Conservation (phyloP, 1,140 invertebrate genomes). For the Eumeta japonica region DNA sequence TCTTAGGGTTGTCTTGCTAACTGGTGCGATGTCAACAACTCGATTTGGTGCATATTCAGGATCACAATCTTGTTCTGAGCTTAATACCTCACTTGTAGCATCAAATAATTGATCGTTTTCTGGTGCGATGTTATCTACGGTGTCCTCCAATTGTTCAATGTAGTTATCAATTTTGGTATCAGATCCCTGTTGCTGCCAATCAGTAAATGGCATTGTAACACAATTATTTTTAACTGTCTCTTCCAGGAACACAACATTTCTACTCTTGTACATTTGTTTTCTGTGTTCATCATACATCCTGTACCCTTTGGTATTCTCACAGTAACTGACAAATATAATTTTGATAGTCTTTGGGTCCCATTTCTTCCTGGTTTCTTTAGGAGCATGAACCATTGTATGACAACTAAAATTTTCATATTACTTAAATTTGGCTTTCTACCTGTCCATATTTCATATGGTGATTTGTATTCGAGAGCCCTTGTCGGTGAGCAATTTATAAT, state of each 20-base stretch:
- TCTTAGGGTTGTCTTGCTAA: conserved; percentile 4
- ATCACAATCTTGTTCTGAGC: conserved; percentile 3
- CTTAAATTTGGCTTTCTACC: conserved; percentile 32
- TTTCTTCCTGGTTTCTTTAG: conserved; percentile 33
- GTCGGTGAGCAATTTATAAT: too few species aligned
- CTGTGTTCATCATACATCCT: conserved; percentile 21
- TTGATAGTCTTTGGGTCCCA: conserved; percentile 32
- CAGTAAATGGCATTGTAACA: too few species aligned
- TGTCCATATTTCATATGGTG: conserved; percentile 41
- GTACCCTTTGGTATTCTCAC: conserved; percentile 29
- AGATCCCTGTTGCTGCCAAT: too few species aligned
- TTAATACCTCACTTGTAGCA: neutral
- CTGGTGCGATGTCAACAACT: neutral
- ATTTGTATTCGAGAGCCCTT: conserved; percentile 17
- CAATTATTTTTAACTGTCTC: conserved; percentile 9
- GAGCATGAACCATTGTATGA: conserved; percentile 32
- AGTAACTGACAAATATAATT: conserved; percentile 40
- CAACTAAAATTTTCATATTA: conserved; percentile 44
- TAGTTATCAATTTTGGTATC: too few species aligned
- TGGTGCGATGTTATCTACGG: too few species aligned
- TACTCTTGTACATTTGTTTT: conserved; percentile 15
- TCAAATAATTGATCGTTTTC: too few species aligned
- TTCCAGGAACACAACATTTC: conserved; percentile 31
- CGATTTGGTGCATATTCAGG: conserved; percentile 7
- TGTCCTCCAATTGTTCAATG: too few species aligned